Base-by-base conservation (phyloP, 2,113 vertebrate genomes). In the Upupa epops region DNA sequence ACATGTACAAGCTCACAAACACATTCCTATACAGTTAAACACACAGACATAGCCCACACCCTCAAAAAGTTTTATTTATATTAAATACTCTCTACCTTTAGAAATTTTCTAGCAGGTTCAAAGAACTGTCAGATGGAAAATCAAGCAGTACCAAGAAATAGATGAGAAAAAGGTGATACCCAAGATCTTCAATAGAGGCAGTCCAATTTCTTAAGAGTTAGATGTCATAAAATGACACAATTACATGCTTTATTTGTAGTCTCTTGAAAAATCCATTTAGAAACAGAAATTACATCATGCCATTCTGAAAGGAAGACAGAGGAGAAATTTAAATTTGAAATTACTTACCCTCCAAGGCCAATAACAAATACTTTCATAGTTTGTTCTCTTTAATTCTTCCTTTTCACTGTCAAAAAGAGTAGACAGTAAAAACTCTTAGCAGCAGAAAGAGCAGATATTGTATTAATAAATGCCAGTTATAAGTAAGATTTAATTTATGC, bases 341-440 rank as follows among this genome's bases (percentile, higher is more conserved):
- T 63, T 69, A 98, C 98, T 98, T 93, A 99, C 99, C 99, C 99
- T 42, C 99, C 97, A 78, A 99, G 98, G 96, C 98, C 99, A 78
- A 99, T 93, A 89, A 99, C 92, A 37, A 99, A 78, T 18, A 92
- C 97, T 96, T 97, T 98, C 98, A 99, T 99, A 29, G 86, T 93
- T 95, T 64, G 58, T 83, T 86, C 72, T 93, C 65, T 63, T 65
- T 60, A 74, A 61, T 63, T 93, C 83, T 94, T 95, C 93, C 76
- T 72, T 95, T 94, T 78, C 74, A 75, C 89, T 86, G 78, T 72
- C 82, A 96, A 92, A 96, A 93, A 94, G 25, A 91, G 66, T 3
- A 82, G n/a, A 17, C 9, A 16, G 34, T 68, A 36, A 92, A 88
- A 88, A 90, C 21, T 77, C n/a, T 56, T 81, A 68, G 17, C 25